These are phyloP conservation scores for Okapia johnstoni DNA, from an alignment of 2,113 vertebrate genomes.

Conservation along the genomic window DNA sequence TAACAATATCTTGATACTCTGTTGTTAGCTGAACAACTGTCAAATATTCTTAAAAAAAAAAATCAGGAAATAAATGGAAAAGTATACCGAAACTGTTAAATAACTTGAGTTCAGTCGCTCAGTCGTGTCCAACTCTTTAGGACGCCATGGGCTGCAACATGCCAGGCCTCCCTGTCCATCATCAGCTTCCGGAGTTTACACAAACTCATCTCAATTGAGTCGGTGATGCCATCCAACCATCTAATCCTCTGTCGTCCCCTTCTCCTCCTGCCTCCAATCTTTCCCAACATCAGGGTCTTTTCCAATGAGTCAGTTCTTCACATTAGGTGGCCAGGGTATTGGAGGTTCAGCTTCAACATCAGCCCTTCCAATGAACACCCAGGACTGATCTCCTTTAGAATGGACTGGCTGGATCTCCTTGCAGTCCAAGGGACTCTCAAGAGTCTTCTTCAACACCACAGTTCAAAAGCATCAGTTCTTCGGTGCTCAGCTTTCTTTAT, in stretches of 20 bases:
- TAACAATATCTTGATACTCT: not conserved
- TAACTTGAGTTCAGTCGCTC: not conserved
- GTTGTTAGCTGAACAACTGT: not conserved
- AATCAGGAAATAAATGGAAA: not conserved
- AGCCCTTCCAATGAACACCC: not conserved
- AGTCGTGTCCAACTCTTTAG: fast-evolving
- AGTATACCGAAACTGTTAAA: not conserved
- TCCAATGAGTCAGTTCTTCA: not conserved
- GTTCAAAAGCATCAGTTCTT: not conserved
- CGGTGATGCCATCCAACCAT: not conserved
- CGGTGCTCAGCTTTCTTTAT: not conserved
- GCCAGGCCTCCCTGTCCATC: not conserved
- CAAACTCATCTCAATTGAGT: not conserved
- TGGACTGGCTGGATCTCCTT: not conserved
- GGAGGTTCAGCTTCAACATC: not conserved
- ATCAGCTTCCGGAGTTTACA: not conserved
- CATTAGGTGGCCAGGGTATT: not conserved
- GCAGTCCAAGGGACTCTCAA: not conserved
- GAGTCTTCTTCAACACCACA: not conserved
- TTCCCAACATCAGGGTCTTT: not conserved
- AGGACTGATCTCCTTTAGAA: not conserved
- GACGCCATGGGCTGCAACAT: not conserved
- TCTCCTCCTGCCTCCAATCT: not conserved
- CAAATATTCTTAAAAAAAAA: not conserved
- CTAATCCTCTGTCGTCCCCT: not conserved